Conservation (phyloP, 35 echinoderm and acorn worm genomes). For the Hemicentrotus pulcherrimus region DNA sequence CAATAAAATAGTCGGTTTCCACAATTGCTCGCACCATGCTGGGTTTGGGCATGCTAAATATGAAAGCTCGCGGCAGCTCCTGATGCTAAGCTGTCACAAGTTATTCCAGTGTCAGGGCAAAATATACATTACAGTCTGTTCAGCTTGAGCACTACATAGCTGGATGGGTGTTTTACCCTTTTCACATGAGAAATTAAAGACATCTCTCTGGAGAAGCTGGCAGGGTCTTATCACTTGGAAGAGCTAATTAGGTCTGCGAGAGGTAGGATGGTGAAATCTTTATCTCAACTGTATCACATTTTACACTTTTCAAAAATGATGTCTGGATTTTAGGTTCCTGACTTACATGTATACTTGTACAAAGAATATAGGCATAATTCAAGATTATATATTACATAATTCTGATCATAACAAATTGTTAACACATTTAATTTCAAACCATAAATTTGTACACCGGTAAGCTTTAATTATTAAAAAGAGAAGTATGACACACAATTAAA, state of each 20-base stretch:
- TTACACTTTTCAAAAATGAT: too few relatives aligned
- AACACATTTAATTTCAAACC: too few relatives aligned
- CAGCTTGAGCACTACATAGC: background rate
- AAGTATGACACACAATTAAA: too few relatives aligned
- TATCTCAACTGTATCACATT: background rate
- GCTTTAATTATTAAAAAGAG: too few relatives aligned
- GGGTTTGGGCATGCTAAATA: background rate
- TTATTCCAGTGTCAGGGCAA: conserved; percentile 23
- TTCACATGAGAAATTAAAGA: background rate
- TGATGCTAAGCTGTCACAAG: conserved; percentile 20
- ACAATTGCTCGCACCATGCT: conserved; percentile 26
- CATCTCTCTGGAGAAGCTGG: background rate
- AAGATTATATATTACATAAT: too few relatives aligned
- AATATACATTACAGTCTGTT: conserved; percentile 20
- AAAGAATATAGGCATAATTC: background rate
- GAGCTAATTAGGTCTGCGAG: background rate
- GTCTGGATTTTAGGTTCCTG: background rate
- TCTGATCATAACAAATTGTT: too few relatives aligned
- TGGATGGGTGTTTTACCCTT: background rate
- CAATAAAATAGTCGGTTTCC: conserved; percentile 24
- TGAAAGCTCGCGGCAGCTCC: conserved; percentile 25
- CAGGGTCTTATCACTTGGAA: background rate
- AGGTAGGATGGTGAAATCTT: background rate
- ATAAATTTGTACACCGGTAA: too few relatives aligned
- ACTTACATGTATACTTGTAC: too few relatives aligned